These are phyloP conservation scores for Acleris emargana DNA, from an alignment of 2,888 invertebrate species.

Conservation along the genomic window DNA sequence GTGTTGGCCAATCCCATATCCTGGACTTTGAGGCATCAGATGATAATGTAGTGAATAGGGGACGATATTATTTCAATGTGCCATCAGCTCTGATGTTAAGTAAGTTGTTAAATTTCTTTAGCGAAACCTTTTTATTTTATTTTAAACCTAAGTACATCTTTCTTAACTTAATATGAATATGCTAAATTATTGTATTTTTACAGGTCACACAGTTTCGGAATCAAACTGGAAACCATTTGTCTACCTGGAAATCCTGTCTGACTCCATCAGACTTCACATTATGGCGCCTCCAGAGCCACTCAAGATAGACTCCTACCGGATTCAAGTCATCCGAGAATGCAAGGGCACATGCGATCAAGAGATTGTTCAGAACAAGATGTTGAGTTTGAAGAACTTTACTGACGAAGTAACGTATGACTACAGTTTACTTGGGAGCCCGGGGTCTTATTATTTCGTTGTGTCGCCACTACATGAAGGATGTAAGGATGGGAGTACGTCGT, in stretches of 20 bases:
- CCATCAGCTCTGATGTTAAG: constrained; percentile 72
- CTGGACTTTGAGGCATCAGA: constrained; percentile 73
- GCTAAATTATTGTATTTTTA: background rate
- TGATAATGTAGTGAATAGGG: constrained; percentile 64
- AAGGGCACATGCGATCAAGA: constrained; percentile 48
- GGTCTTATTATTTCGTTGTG: constrained; percentile 66
- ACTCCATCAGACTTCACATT: constrained; percentile 64
- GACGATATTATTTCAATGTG: constrained; percentile 73
- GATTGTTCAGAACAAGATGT: constrained; percentile 44
- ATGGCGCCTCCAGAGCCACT: constrained; percentile 65
- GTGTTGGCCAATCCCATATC: constrained; percentile 65
- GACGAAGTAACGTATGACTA: constrained; percentile 67
- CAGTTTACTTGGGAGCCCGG: constrained; percentile 59
- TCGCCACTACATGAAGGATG: constrained; percentile 63
- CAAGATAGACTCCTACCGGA: constrained; percentile 58
- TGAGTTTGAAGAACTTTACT: constrained; percentile 51
- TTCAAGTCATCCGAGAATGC: constrained; percentile 58
- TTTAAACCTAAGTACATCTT: too few species aligned
- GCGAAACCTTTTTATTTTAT: background rate
- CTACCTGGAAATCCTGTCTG: constrained; percentile 70
- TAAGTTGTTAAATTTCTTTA: constrained; percentile 53
- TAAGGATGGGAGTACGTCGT: constrained; percentile 43
- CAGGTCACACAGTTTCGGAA: constrained; percentile 39
- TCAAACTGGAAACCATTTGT: constrained; percentile 73
- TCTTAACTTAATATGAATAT: too few species aligned